Conservation (phyloP, 2,113 vertebrate species). For the Phalacrocorax carbo region DNA sequence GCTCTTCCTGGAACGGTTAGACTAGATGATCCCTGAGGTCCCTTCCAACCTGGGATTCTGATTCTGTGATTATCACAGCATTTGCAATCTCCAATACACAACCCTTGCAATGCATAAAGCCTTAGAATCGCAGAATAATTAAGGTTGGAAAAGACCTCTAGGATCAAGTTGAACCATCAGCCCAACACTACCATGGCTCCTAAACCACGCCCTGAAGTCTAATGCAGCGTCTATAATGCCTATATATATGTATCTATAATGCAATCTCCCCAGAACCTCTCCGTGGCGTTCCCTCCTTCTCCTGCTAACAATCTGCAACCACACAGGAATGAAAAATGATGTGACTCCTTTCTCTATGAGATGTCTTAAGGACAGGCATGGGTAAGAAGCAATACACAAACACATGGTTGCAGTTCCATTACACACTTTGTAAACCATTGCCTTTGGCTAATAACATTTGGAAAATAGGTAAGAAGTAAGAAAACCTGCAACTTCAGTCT, state of each 20-base stretch:
- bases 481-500: not conserved
- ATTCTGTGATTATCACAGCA: not conserved
- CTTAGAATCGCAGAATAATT: too few species aligned
- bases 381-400: not conserved
- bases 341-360: not conserved
- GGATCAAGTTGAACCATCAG: too few species aligned
- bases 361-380: not conserved
- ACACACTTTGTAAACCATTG: not conserved
- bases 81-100: not conserved
- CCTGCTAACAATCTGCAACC: not conserved
- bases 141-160: too few species aligned
- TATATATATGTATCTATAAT: not conserved
- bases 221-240: not conserved
- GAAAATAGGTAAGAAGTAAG: not conserved
- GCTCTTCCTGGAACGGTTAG: too few species aligned
- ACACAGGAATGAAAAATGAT: accelerated
- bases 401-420: not conserved
- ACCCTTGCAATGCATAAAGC: not conserved
- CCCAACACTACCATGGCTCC: too few species aligned
- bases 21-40: too few species aligned
- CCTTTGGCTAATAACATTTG: not conserved
- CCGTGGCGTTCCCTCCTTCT: not conserved
- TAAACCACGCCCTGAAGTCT: not conserved
- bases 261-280: not conserved
- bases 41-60: too few species aligned